Evolutionary conservation across 2,888 invertebrate species (phyloP), one percentile per base, ranked within the genome.

Genomic region (Agrotis exclamationis): DNA sequence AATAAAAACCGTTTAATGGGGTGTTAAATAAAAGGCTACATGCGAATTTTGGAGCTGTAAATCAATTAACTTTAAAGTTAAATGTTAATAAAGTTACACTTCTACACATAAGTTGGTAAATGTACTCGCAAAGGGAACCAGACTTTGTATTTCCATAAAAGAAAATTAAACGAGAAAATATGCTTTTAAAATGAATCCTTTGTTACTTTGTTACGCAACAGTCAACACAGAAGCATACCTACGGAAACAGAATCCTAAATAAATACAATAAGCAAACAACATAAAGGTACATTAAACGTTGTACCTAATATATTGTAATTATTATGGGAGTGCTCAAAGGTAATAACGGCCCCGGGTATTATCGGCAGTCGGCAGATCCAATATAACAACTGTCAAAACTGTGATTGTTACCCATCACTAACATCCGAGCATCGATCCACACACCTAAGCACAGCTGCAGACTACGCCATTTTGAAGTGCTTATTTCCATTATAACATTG

Each of bases 401-500:
- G 85, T 83, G 81, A 83, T 86, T 88, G 80, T 86, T 70, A 90
- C 90, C 85, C 85, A 87, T 92, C 91, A 91, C 81, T 80, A 88
- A 90, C 87, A 90, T 88, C 88, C 86, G 84, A 78, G 80, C 90
- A 94, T 94, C 92, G 87, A 94, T 95, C 92, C 86, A 89, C 88
- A 91, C 87, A 89, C 89, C 92, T 92, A 56, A 74, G 76, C 71
- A 92, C 91, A 94, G 92, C 92, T 93, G 93, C 94, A 94, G 92
- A 93, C 91, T 93, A 93, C 95, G 95, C 96, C 96, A 96, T 96
- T 96, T 95, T 96, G 95, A 95, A 95, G 95, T 96, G 95, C 96
- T 96, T 96, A 96, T 96, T 96, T 95, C 96, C 96, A 96, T 96
- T 96, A 96, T 95, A 96, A 96, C 96, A 96, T 96, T 96, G 96